Base-by-base conservation (phyloP, 2,113 vertebrate species). In the Tretioscincus oriximinensis region DNA sequence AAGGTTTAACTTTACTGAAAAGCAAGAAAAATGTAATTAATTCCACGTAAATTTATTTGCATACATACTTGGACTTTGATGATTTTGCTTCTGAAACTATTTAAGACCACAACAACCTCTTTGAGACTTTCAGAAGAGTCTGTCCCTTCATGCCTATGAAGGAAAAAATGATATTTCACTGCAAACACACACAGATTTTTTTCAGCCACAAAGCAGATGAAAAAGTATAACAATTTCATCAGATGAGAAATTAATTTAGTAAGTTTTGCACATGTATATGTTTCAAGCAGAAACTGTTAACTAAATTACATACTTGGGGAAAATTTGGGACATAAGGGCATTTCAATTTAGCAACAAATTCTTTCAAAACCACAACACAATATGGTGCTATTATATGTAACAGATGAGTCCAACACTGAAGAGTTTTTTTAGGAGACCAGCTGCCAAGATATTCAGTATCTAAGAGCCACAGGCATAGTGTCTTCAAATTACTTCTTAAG, bases 41-140 rank as follows among this genome's bases (percentile, higher is more conserved):
- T 74, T 22, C 69, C 29, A 73, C 35, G 58, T 20, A 24, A 16
- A 35, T 63, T 21, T 29, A 35, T 81, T 26, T 77, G 65, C 31
- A 68, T 92, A 95, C 97, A 83, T 81, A 99, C 98, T 88, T 97
- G 94, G 81, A 99, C 94, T 97, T 97, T 96, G 92, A 99, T 95
- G 87, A 97, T 98, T 93, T 98, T 99, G 95, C 97, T 97, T 92
- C 96, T 97, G 93, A 99, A 99, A 89, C 94, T 98, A 90, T 96
- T 97, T 83, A 99, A 90, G 35, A 97, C 92, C n/a, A 99, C 96
- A 10, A 92, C 84, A 77, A 98, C 92, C 29, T 98, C 94, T 63
- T 89, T 92, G 9, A 90, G 80, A 61, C 96, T 95, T 58, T 90
- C 89, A 22, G 94, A 91, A 64, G 97, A 99, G 91, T 99, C 97